Conservation (phyloP, 2,888 invertebrate genomes). For the Drosophila infuscata region DNA sequence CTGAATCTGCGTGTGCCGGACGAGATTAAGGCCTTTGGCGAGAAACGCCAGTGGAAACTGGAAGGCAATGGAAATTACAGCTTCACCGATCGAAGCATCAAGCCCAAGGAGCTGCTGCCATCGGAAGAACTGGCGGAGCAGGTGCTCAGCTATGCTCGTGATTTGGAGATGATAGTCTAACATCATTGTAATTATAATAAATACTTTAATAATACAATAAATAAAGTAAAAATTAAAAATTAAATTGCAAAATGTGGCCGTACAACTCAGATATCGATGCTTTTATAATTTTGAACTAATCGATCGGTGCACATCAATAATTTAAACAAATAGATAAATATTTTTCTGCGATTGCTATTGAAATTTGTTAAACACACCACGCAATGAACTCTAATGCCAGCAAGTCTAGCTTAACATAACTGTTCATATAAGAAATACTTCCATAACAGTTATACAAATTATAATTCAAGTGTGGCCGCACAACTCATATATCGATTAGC, state of each 20-base stretch:
- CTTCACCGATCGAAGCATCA: constrained; percentile 92
- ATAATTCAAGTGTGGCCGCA: neutral
- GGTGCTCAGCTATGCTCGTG: constrained; percentile 98
- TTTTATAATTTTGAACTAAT: neutral
- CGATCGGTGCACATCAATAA: neutral
- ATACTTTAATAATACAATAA: constrained; percentile 18
- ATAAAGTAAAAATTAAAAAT: constrained; percentile 1
- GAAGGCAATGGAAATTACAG: constrained; percentile 92
- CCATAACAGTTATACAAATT: neutral
- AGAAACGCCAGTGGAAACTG: constrained; percentile 94
- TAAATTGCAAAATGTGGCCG: neutral
- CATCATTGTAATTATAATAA: constrained; percentile 39
- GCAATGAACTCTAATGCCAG: neutral
- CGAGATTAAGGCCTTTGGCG: constrained; percentile 92
- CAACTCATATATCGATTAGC: neutral
- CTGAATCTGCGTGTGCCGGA: constrained; percentile 92
- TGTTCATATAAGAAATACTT: no score
- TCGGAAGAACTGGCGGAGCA: constrained; percentile 96
- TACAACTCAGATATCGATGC: neutral
- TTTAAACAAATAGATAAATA: no score
- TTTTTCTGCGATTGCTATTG: neutral
- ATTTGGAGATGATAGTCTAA: constrained; percentile 99
- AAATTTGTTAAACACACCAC: neutral
- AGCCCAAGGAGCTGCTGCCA: constrained; percentile 92
- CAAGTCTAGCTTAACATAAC: neutral